phyloP scores from a whole-genome alignment of 2,888 invertebrate genomes.

The Rhorus exstirpatorius region DNA sequence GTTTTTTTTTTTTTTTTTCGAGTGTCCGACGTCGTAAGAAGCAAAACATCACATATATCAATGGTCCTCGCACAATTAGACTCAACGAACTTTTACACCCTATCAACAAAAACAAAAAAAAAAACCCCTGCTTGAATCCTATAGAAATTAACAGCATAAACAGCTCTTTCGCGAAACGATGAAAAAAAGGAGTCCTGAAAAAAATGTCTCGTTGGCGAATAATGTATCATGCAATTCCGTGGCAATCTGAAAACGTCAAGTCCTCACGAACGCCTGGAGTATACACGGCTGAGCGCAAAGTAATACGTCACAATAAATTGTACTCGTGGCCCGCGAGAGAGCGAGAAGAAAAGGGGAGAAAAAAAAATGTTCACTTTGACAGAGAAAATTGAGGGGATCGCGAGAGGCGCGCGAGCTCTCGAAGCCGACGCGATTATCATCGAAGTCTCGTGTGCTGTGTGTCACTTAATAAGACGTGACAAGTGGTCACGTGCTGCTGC shows the following conservation, averaged over 20 bases:
- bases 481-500: conserved; percentile 82
- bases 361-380: conserved; percentile 11
- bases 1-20: too few relatives aligned
- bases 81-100: too few relatives aligned
- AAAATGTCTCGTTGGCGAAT: too few relatives aligned
- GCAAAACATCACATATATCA: too few relatives aligned
- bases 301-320: conserved; percentile 58
- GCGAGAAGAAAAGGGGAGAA: conserved; percentile 2
- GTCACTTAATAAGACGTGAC: conserved; percentile 84
- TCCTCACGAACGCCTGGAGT: neutral
- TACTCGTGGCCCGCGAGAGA: conserved; percentile 14
- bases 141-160: too few relatives aligned
- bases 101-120: too few relatives aligned
- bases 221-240: too few relatives aligned
- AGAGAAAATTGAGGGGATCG: conserved; percentile 33
- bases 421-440: conserved; percentile 53
- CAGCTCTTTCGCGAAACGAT: too few relatives aligned
- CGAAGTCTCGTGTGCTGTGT: conserved; percentile 68
- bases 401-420: conserved; percentile 14
- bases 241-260: conserved; percentile 2
- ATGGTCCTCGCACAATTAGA: too few relatives aligned
- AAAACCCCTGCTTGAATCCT: too few relatives aligned
- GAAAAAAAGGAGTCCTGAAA: too few relatives aligned
- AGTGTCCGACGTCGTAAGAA: too few relatives aligned
- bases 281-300: neutral